Base-by-base conservation (phyloP, 2,113 vertebrate species). In the Lycocorax pyrrhopterus region DNA sequence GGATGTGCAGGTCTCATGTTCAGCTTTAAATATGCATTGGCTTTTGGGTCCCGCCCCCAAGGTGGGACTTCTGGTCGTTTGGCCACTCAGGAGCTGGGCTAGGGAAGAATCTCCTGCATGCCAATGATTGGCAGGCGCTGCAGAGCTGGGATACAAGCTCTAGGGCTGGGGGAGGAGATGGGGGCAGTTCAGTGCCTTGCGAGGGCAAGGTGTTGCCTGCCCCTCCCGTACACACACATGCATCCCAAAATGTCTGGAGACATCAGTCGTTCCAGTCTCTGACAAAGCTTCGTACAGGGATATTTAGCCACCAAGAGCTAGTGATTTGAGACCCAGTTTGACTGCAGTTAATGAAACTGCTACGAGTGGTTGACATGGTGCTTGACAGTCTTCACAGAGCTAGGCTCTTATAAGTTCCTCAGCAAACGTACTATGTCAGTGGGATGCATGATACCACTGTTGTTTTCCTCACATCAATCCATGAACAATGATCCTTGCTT, bases 81-180 rank as follows among this genome's bases (percentile, higher is more conserved):
- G 7, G n/a, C 39, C 22, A 33, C 22, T 39, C 22, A 22, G 29
- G 52, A 53, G 4, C 17, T 27, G 47, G 13, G 6, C 26, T 63
- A 27, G 9, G 33, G 39, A 22, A 33, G 14, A 27, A 17, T 9
- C 18, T 63, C 9, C 29, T 21, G 11, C 9, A 13, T 53, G 27
- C 4, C 68, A 44, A 1, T 27, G 27, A 15, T 1, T 55, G 27
- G 22, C 33, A 46, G 33, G 4, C 4, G 2, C 21, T 63, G 27
- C 11, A 46, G 47, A 22, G 22, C 39, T 53, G 68, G 33, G 39
- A 27, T 27, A 17, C 22, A 18, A 47, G 21, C 13, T 22, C 47
- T 9, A 4, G 7, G 11, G 11, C 17, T 63, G 14, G 17, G 2
- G 4, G 4, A 1, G 3, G 2, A 10, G 2, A 10, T 11, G 46